A percentile compares a stretch with the other conserved stretches of the same genome.
Conservation (phyloP, 2,113 vertebrate genomes). For the Entelurus aequoreus region DNA sequence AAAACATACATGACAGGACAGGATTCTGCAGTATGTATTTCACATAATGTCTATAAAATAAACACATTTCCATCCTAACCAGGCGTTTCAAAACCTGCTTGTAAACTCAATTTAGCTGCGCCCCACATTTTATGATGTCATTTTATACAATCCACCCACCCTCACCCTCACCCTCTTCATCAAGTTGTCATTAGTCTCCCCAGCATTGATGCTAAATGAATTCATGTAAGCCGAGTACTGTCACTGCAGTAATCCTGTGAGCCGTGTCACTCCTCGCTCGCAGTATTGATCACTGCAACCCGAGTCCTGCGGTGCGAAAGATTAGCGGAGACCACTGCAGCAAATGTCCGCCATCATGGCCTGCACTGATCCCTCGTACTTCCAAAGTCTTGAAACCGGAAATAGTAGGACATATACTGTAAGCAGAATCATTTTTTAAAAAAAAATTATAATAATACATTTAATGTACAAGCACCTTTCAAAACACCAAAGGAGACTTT, state of each 20-base stretch:
- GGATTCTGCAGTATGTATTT: too few species aligned
- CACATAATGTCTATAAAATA: too few species aligned
- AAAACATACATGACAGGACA: too few species aligned
- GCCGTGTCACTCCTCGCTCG: constrained; percentile 28
- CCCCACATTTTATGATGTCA: constrained; percentile 6
- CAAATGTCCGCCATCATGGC: constrained; percentile 16
- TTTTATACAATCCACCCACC: neutral
- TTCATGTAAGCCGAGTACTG: constrained; percentile 43
- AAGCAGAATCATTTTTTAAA: too few species aligned
- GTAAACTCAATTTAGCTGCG: too few species aligned
- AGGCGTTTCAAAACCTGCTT: too few species aligned
- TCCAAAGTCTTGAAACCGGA: too few species aligned
- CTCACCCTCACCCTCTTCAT: constrained; percentile 13
- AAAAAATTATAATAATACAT: too few species aligned
- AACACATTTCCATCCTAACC: too few species aligned
- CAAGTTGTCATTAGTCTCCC: constrained; percentile 22
- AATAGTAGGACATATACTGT: too few species aligned
- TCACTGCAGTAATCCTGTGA: constrained; percentile 21
- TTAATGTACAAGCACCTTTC: too few species aligned
- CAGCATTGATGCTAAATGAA: constrained; percentile 18
- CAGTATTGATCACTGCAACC: constrained; percentile 43
- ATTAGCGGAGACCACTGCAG: constrained; percentile 24
- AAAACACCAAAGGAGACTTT: too few species aligned
- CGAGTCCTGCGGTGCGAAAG: constrained; percentile 34
- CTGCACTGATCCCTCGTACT: constrained; percentile 3